Conservation (phyloP, 2,113 vertebrate genomes). For the Glaucomys volans region DNA sequence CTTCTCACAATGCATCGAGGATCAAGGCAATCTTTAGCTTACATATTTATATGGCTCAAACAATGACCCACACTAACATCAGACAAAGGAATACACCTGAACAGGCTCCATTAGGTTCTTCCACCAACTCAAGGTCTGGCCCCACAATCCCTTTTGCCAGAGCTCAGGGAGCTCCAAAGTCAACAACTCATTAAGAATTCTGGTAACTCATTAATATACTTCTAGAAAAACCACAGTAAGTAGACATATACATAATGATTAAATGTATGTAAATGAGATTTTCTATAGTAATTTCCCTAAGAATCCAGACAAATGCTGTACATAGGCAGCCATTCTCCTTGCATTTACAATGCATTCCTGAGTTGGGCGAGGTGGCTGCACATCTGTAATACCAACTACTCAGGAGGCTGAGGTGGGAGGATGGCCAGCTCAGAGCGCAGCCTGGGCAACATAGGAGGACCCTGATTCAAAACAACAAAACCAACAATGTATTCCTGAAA, state of each 20-base stretch:
- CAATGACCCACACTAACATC: neutral
- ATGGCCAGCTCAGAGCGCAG: neutral
- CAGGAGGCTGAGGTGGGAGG: neutral
- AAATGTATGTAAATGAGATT: neutral
- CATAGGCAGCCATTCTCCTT: neutral
- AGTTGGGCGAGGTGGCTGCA: neutral
- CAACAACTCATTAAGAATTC: neutral
- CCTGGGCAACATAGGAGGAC: neutral
- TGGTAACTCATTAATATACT: constrained; percentile 4
- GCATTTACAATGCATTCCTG: neutral
- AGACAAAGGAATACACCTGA: neutral
- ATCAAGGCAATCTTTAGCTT: constrained; percentile 11
- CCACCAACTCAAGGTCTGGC: neutral
- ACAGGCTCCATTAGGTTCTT: neutral
- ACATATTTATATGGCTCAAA: constrained; percentile 6
- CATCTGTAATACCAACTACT: neutral
- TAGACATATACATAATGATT: neutral
- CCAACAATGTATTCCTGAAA: neutral
- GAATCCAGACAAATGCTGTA: neutral
- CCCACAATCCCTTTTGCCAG: neutral
- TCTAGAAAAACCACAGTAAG: constrained; percentile 1
- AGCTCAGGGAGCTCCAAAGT: neutral
- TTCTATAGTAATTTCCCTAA: neutral
- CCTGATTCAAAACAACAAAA: neutral
- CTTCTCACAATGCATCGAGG: neutral